These are phyloP conservation scores for Lipophrys pholis DNA, from an alignment of 2,113 vertebrate species.

Conservation along the genomic window DNA sequence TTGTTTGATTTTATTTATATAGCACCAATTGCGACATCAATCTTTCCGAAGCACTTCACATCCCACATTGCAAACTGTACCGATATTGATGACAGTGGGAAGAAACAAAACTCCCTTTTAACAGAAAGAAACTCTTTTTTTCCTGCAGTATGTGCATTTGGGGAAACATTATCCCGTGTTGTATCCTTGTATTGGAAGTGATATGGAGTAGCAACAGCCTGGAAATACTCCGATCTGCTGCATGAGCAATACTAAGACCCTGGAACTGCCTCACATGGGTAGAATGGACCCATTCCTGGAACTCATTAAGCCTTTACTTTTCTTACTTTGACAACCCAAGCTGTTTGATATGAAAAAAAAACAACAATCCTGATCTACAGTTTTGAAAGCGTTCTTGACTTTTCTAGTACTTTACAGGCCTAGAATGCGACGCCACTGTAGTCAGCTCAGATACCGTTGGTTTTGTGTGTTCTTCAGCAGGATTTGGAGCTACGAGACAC, in stretches of 20 bases:
- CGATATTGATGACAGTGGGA: no score
- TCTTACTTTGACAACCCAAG: background rate
- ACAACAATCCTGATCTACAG: background rate
- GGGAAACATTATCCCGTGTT: no score
- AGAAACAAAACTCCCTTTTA: no score
- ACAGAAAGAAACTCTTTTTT: no score
- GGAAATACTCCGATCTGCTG: no score
- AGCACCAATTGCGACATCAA: no score
- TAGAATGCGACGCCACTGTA: background rate
- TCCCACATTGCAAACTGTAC: no score
- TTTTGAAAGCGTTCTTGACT: background rate
- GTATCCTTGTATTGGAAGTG: no score
- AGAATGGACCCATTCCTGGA: background rate
- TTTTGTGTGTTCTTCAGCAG: conserved; percentile 14
- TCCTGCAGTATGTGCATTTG: no score
- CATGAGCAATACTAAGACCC: background rate
- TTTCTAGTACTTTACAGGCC: background rate
- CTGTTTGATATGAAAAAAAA: background rate
- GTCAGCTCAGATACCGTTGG: background rate
- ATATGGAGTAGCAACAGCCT: no score
- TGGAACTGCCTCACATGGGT: background rate
- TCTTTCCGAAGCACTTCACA: no score
- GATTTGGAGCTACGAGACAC: conserved; percentile 9
- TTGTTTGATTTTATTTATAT: no score
- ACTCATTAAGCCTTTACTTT: background rate